A percentile compares a stretch with the other conserved stretches of the same genome.
These are phyloP conservation scores for Anguilla marmorata DNA, from an alignment of 2,797 vertebrate species.

Conservation along the genomic window DNA sequence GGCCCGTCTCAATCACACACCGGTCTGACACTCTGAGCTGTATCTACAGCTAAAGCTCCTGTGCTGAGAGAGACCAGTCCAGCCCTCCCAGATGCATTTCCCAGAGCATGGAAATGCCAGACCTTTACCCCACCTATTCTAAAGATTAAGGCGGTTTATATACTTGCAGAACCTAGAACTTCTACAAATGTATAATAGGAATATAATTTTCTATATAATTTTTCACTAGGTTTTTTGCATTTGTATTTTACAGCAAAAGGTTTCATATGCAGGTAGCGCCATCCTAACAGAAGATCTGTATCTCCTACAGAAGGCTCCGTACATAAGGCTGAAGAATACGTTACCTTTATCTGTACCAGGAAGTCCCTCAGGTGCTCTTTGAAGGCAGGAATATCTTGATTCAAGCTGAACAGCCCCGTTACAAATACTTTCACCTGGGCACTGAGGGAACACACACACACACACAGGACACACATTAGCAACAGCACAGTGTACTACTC, in stretches of 20 bases:
- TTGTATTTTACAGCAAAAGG: too few relatives aligned
- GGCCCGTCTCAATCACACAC: neutral
- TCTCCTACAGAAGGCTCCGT: neutral
- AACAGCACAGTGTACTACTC: neutral
- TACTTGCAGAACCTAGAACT: too few relatives aligned
- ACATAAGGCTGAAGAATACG: neutral
- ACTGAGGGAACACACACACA: slow-evolving; percentile 62
- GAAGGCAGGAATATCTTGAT: slow-evolving; percentile 99
- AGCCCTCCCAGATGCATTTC: neutral
- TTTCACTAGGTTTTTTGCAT: too few relatives aligned
- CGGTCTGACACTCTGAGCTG: neutral
- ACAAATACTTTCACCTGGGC: slow-evolving; percentile 99
- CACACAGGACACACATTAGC: neutral
- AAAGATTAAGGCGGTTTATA: too few relatives aligned
- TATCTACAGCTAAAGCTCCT: slow-evolving; percentile 6
- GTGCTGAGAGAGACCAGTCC: neutral
- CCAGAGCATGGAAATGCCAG: neutral
- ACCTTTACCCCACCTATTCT: neutral
- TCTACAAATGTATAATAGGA: neutral
- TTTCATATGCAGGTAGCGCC: neutral
- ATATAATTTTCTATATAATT: neutral
- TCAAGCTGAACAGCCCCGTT: slow-evolving; percentile 97
- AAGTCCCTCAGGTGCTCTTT: slow-evolving; percentile 98
- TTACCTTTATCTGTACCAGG: slow-evolving; percentile 98
- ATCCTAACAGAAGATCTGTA: neutral